Base-by-base conservation (phyloP, 2,888 invertebrate species). In the Taenaris catops region DNA sequence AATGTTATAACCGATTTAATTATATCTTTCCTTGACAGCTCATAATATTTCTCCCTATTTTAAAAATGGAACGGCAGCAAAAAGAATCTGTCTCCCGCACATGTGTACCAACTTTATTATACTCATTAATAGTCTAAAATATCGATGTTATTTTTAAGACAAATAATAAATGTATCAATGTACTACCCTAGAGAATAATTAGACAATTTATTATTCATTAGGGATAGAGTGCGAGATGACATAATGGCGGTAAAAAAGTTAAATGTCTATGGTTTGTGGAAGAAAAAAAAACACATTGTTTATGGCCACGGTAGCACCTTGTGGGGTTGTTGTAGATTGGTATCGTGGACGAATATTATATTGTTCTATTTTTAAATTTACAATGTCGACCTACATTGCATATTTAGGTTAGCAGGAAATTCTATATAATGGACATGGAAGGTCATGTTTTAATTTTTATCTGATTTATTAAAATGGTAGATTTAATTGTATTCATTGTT, bases 121-220 rank as follows among this genome's bases (percentile, higher is more conserved):
- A 23, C 18, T 34, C 20, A 39, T 29, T 39, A 39, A 34, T 34
- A 12, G 17, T 39, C 24, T 25, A 29, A 32, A 32, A 32, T 32
- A 32, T 32, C 24, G 23, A 24, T 27, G 40, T 43, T 51, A 49
- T 47, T 49, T 49, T 47, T 38, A 58, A 55, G 53, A 40, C 45
- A 53, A 45, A 51, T 32, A 58, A 58, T 57, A 55, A 58, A 58
- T 49, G 53, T 47, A 58, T 59, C 55, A 59, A 55, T 55, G 46
- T 48, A 41, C 52, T 53, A n/a, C 67, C 49, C 63, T 38, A 29
- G 55, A 63, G 63, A 55, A 58, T 68, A 64, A 70, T 68, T 61
- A 63, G 58, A 58, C 58, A 51, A 62, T 69, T 65, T 71, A 66
- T 66, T 63, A 63, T 62, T 59, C 62, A 64, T 70, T 67, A 58